These are phyloP conservation scores for Myotis vivesi DNA, from an alignment of 2,797 vertebrate genomes.

Conservation along the genomic window DNA sequence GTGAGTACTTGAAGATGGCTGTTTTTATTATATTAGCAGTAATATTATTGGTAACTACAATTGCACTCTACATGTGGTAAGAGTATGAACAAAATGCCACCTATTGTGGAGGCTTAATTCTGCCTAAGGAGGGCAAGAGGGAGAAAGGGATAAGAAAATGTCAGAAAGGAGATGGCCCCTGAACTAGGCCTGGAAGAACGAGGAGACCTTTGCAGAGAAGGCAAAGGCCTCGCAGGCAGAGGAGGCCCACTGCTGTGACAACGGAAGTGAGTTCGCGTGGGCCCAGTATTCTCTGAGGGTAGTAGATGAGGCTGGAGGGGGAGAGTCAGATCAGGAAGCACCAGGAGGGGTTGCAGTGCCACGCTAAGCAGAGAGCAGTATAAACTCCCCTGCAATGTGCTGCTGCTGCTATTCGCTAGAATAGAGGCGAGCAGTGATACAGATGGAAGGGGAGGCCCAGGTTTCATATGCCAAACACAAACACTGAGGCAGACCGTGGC, in stretches of 20 bases:
- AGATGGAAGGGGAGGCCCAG: background rate
- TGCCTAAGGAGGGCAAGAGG: background rate
- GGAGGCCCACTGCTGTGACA: accelerated
- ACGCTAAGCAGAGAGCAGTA: background rate
- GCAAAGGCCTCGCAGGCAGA: background rate
- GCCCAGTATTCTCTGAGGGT: background rate
- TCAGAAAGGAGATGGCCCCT: background rate
- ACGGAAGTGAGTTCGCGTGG: accelerated
- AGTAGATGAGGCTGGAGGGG: background rate
- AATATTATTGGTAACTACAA: background rate
- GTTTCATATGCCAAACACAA: background rate
- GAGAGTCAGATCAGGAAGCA: background rate
- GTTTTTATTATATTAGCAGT: background rate
- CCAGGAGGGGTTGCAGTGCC: background rate
- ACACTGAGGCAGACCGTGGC: background rate
- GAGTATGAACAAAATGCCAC: background rate
- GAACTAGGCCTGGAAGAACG: background rate
- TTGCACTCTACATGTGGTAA: no score
- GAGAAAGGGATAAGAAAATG: background rate
- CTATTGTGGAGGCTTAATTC: background rate
- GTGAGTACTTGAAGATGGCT: background rate
- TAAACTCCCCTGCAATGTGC: background rate
- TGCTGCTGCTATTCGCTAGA: background rate
- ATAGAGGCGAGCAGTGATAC: background rate
- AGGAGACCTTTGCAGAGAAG: background rate